Base-by-base conservation (phyloP, 2,797 vertebrate genomes). In the Hemitrygon akajei region DNA sequence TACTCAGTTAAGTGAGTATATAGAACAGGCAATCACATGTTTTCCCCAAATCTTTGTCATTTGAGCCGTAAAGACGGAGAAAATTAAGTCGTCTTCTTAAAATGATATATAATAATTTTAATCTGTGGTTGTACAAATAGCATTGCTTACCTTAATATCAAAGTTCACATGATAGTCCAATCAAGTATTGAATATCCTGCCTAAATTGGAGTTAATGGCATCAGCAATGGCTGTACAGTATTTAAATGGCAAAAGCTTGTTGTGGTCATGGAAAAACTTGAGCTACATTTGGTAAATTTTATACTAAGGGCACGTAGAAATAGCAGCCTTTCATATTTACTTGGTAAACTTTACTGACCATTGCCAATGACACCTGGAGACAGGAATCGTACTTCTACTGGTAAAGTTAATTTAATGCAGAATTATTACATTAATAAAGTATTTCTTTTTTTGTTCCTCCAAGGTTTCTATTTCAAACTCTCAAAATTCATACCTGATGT, bases 361-460 rank as follows among this genome's bases (percentile, higher is more conserved):
- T 58, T 18, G 56, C 60, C 22, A 63, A 34, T 20, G 84, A 7
- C n/a, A 69, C 86, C 63, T 34, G 63, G 63, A 89, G 7, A 27
- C 60, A 89, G 60, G 6, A 37, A 66, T 89, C 30, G n/a, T 63
- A 89, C n/a, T 89, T 66, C 63, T 69, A 89, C 60, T 89, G 60
- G 60, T 34, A 69, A 89, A 69, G 86, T 89, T 89, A 69, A 89
- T 87, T 87, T 87, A 66, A 87, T 63, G 84, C 60, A 58, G 60
- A 87, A 63, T 63, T 34, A 87, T 89, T 34, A 89, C 60, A 89
- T 89, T 89, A 89, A 87, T 66, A 63, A 87, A 89, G 66, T 89
- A 89, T 89, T 14, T 37, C 30, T 63, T 37, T 79, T 79, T 22
- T 89, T 89, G 86, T 34, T 37, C 56, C 58, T 60, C 86, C 66